Evolutionary conservation across 35 echinoderm and acorn worm species (phyloP).

Genomic region (Apostichopus californicus): DNA sequence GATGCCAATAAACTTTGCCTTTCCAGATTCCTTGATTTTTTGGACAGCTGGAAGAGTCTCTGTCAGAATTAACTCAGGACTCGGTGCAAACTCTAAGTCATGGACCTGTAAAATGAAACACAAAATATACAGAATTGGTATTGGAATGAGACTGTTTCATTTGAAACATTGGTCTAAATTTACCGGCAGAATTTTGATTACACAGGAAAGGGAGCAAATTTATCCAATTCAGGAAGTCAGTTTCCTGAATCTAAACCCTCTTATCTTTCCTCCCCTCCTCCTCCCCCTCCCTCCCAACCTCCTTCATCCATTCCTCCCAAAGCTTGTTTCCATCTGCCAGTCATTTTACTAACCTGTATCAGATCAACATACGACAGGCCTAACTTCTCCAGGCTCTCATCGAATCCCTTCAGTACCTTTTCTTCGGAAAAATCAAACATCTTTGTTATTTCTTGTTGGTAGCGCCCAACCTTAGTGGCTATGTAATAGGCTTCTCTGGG

Average conservation of each 20-base stretch:
- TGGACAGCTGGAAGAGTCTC: conserved; percentile 89
- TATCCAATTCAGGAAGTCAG: no score
- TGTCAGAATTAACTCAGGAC: conserved; percentile 77
- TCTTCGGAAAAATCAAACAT: conserved; percentile 99
- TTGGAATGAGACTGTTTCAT: background rate
- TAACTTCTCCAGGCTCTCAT: conserved; percentile 79
- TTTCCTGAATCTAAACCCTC: no score
- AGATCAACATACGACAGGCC: conserved; percentile 84
- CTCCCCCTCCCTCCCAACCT: no score
- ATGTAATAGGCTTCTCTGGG: conserved; percentile 91
- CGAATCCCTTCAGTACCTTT: conserved; percentile 73
- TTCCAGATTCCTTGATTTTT: conserved; percentile 67
- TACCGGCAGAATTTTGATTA: no score
- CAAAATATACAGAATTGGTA: background rate
- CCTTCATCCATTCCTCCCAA: no score
- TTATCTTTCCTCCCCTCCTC: no score
- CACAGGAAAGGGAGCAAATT: no score
- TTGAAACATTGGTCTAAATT: no score
- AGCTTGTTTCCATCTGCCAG: background rate
- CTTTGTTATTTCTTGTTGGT: conserved; percentile 60
- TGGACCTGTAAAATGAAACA: conserved; percentile 62
- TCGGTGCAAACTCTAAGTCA: conserved; percentile 95
- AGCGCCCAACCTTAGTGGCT: conserved; percentile 87
- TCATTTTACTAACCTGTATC: conserved; percentile 78
- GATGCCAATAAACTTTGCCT: conserved; percentile 90